Percentiles rank a stretch among this genome's conserved stretches.
phyloP scores from a whole-genome alignment of 1,140 invertebrate species.

The Cyclina sinensis region DNA sequence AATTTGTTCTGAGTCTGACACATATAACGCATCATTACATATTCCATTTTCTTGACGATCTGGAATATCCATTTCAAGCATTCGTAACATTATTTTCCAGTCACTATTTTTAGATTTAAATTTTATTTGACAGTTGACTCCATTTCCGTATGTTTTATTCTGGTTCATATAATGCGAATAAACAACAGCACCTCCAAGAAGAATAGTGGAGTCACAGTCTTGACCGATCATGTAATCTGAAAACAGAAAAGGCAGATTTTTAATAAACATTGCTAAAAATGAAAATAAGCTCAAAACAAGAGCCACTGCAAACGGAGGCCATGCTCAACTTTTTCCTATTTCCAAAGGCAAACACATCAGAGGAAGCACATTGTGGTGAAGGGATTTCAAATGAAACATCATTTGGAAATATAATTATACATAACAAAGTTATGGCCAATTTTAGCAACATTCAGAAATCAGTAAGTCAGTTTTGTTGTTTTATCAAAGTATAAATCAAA shows the following conservation, averaged over 20 bases:
- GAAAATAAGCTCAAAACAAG: no score
- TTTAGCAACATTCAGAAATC: no score
- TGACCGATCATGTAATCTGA: slow-evolving; percentile 84
- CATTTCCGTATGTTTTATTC: slow-evolving; percentile 74
- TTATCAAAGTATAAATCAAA: no score
- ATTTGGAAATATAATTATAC: no score
- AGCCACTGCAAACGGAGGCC: no score
- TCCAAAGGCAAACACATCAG: no score
- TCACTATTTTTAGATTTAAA: slow-evolving; percentile 81
- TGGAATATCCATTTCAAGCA: slow-evolving; percentile 83
- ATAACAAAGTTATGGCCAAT: no score
- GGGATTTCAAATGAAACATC: no score
- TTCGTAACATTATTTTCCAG: slow-evolving; percentile 83
- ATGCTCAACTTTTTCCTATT: no score
- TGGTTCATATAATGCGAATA: slow-evolving; percentile 78
- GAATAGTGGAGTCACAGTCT: slow-evolving; percentile 80
- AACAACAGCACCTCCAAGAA: slow-evolving; percentile 82
- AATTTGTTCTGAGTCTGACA: slow-evolving; percentile 80
- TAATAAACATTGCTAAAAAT: neutral
- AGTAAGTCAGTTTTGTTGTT: no score
- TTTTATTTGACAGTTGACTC: slow-evolving; percentile 79
- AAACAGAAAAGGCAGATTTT: slow-evolving; percentile 65
- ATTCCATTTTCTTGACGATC: slow-evolving; percentile 77
- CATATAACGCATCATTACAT: slow-evolving; percentile 85
- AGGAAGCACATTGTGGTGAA: no score